These are phyloP conservation scores for Larimichthys polyactis DNA, from an alignment of 2,113 vertebrate genomes.

Conservation along the genomic window DNA sequence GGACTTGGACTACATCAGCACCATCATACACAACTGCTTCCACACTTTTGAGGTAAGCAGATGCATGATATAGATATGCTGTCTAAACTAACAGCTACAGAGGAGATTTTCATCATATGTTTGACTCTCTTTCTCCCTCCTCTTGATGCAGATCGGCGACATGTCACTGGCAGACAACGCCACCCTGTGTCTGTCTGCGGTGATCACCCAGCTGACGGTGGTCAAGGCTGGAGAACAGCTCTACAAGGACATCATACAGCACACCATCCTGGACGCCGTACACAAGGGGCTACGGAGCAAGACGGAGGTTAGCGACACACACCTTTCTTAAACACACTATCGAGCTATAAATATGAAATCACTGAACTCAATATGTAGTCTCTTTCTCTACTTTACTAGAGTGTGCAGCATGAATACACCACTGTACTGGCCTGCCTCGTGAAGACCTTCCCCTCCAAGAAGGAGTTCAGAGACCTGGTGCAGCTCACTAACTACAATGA, in stretches of 20 bases:
- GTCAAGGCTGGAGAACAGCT: constrained; percentile 84
- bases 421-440: constrained; percentile 93
- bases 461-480: constrained; percentile 93
- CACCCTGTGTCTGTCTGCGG: constrained; percentile 88
- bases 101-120: background rate
- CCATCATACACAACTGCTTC: constrained; percentile 94
- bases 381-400: constrained; percentile 77
- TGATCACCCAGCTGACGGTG: constrained; percentile 86
- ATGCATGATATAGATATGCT: background rate
- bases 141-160: constrained; percentile 88
- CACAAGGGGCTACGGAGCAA: constrained; percentile 91
- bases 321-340: background rate
- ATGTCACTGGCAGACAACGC: constrained; percentile 96
- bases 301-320: constrained; percentile 85
- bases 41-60: constrained; percentile 91
- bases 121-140: background rate
- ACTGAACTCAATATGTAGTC: background rate
- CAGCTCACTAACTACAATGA: constrained; percentile 93
- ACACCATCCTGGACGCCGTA: constrained; percentile 89
- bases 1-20: constrained; percentile 88
- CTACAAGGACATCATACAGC: constrained; percentile 90
- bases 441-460: constrained; percentile 88
- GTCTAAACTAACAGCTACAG: accelerated
- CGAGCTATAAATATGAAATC: too few species aligned
- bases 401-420: constrained; percentile 93